Evolutionary conservation across 2,113 vertebrate genomes (phyloP), one percentile per base, ranked within the genome.

Genomic region (Callipepla squamata): DNA sequence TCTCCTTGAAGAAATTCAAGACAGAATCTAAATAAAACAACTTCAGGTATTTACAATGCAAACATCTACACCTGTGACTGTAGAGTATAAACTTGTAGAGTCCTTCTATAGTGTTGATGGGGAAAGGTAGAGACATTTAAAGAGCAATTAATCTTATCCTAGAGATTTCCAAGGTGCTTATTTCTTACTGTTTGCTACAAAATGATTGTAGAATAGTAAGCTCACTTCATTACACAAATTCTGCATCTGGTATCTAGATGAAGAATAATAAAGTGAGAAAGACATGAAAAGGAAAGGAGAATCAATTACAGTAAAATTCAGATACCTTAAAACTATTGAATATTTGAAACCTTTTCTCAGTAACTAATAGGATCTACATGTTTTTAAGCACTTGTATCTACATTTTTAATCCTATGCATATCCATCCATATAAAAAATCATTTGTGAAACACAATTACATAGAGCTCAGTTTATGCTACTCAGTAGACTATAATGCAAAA

Each of bases 381-480:
- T 9, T 81, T 87, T 78, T 40, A 81, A 84, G 48, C 4, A 62
- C 6, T 0, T 0, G 0, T 44, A 26, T 40, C 7, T 8, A 53
- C 1, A 25, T 28, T 34, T 61, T 40, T 26, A 80, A 38, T 42
- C 8, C 13, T 47, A 23, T 7, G 9, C 1, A 2, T 68, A 68
- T 21, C 5, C 9, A 88, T 89, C 85, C 42, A 7, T 84, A 59
- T 47, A 42, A 38, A 61, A 57, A 59, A 92, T 7, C 13, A 26
- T 51, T 51, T 51, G 12, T 51, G 50, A 23, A 65, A 85, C 55
- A 1, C 1, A n/a, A 61, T 68, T 86, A 13, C 34, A 80, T 6
- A 51, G 5, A 38, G 30, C 40, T 62, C 34, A 23, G 30, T 53
- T 26, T 45, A 17, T 44, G 28, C 48, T 88, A 77, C 66, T 89